phyloP scores from a whole-genome alignment of 2,113 vertebrate species.

The Zingel zingel region DNA sequence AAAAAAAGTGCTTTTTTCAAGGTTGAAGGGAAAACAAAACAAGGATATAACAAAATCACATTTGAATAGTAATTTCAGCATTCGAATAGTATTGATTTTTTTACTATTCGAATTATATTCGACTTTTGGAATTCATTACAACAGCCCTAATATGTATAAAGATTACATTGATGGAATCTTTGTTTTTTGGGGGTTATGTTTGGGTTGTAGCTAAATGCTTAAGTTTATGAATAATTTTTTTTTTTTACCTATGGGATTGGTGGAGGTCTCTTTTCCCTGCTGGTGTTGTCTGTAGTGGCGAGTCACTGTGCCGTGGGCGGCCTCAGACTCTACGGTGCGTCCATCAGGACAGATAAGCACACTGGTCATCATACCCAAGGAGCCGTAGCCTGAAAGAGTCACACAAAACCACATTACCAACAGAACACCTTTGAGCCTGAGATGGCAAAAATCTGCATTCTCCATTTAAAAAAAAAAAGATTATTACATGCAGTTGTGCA shows the following conservation, averaged over 20 bases:
- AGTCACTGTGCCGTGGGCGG: slow-evolving; percentile 96
- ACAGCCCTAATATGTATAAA: too few species aligned
- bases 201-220: not conserved
- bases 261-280: slow-evolving; percentile 98
- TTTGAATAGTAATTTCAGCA: too few species aligned
- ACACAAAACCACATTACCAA: not conserved
- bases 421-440: not conserved
- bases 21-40: too few species aligned
- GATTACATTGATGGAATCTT: too few species aligned
- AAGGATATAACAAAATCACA: too few species aligned
- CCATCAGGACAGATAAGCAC: slow-evolving; percentile 97
- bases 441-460: not conserved
- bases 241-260: slow-evolving; percentile 96
- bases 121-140: too few species aligned
- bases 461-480: too few species aligned
- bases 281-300: slow-evolving; percentile 96
- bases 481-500: not conserved
- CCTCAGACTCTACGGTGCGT: slow-evolving; percentile 96
- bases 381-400: slow-evolving; percentile 91
- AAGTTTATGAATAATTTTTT: not conserved
- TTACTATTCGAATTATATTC: too few species aligned
- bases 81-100: too few species aligned
- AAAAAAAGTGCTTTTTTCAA: too few species aligned
- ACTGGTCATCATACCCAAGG: slow-evolving; percentile 98
- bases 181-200: not conserved